Conservation (phyloP, 2,888 invertebrate genomes). For the Unio pictorum region DNA sequence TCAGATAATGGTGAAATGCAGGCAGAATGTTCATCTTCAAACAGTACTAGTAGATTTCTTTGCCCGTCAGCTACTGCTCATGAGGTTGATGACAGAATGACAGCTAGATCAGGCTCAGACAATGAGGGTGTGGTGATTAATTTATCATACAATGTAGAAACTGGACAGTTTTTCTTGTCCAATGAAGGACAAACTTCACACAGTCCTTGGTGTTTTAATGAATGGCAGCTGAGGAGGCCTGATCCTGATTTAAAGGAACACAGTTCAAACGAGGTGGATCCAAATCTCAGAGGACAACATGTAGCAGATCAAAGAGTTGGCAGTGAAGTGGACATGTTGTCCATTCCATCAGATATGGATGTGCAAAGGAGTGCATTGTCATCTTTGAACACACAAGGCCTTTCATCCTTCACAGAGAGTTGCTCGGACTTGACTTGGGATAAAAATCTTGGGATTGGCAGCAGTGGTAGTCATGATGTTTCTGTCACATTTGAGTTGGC, state of each 20-base stretch:
- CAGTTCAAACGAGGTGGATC: background rate
- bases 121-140: background rate
- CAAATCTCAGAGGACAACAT: background rate
- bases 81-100: background rate
- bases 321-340: background rate
- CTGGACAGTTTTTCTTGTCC: background rate
- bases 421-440: no score
- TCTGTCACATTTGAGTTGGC: no score
- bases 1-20: no score
- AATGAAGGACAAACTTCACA: slow-evolving; percentile 1
- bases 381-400: no score
- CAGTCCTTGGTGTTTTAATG: background rate
- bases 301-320: background rate
- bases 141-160: slow-evolving; percentile 1
- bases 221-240: background rate
- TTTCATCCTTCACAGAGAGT: no score
- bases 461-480: no score
- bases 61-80: no score
- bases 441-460: no score
- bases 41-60: no score
- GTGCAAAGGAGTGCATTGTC: no score
- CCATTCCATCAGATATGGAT: background rate
- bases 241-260: background rate
- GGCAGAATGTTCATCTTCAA: no score
- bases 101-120: slow-evolving; percentile 1